A percentile compares a stretch with the other conserved stretches of the same genome.
Conservation (phyloP, 2,113 vertebrate genomes). For the Xenus cinereus region DNA sequence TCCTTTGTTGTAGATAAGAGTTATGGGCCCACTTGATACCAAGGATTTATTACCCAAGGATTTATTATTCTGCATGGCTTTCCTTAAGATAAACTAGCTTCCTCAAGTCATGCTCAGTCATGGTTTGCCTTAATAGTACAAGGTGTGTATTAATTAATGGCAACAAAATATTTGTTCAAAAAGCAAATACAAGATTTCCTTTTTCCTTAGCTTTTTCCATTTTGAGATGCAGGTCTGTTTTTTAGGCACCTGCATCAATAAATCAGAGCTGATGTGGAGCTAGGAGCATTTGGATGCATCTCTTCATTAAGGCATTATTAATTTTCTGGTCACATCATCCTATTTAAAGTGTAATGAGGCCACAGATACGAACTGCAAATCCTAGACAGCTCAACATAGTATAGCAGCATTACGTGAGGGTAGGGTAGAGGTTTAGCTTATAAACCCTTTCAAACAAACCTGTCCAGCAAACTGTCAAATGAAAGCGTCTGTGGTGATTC, state of each 20-base stretch:
- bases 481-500: not conserved
- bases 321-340: constrained; percentile 34
- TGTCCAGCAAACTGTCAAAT: not conserved
- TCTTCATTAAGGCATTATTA: constrained; percentile 1
- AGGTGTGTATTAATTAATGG: not conserved
- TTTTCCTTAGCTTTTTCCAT: not conserved
- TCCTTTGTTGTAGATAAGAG: not conserved
- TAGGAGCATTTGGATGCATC: not conserved
- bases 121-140: not conserved
- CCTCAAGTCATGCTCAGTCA: not conserved
- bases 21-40: not conserved
- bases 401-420: not conserved
- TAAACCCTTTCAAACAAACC: not conserved
- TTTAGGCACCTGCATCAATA: not conserved
- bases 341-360: not conserved
- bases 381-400: not conserved
- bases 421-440: not conserved
- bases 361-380: not conserved
- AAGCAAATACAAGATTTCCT: not conserved
- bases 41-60: not conserved
- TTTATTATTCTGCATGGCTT: not conserved
- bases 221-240: not conserved
- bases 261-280: not conserved
- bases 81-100: not conserved
- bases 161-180: not conserved